A percentile compares a stretch with the other conserved stretches of the same genome.
Evolutionary conservation across 1,140 invertebrate species (phyloP).

Genomic region (Homarus americanus): DNA sequence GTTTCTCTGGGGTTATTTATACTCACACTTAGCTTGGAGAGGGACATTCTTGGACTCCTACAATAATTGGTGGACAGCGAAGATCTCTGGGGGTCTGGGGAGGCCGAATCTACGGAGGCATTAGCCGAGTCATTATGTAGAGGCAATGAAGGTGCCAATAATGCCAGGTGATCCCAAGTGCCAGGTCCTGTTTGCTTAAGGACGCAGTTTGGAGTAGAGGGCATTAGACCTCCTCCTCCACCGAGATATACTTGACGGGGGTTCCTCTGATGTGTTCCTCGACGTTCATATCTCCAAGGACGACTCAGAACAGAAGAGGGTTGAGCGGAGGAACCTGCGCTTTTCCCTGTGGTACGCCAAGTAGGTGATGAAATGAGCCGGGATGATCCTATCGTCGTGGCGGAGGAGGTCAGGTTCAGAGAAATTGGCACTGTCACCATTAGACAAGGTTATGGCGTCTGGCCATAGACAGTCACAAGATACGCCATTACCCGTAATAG

Average conservation of each 20-base stretch:
- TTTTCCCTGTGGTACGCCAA: slow-evolving; percentile 57
- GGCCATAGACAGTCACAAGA: slow-evolving; percentile 30
- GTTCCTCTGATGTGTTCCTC: neutral
- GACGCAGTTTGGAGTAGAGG: slow-evolving; percentile 54
- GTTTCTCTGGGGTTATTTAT: too few relatives aligned
- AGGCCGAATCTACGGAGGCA: slow-evolving; percentile 29
- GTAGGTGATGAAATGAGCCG: slow-evolving; percentile 55
- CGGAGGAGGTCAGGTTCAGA: slow-evolving; percentile 58
- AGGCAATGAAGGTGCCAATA: slow-evolving; percentile 41
- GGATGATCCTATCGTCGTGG: slow-evolving; percentile 62
- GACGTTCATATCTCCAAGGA: slow-evolving; percentile 54
- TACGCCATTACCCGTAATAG: neutral
- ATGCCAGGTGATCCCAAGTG: slow-evolving; percentile 58
- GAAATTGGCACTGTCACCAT: slow-evolving; percentile 44
- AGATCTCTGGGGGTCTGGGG: slow-evolving; percentile 10
- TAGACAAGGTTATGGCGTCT: slow-evolving; percentile 24
- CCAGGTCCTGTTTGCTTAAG: slow-evolving; percentile 53
- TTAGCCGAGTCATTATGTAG: slow-evolving; percentile 38
- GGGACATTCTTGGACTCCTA: slow-evolving; percentile 51
- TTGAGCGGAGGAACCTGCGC: slow-evolving; percentile 50
- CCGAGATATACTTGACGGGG: slow-evolving; percentile 30
- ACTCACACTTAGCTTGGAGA: slow-evolving; percentile 45
- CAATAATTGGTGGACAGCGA: slow-evolving; percentile 41
- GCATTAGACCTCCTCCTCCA: slow-evolving; percentile 40
- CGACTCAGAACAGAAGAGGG: slow-evolving; percentile 62